phyloP scores from a whole-genome alignment of 2,888 invertebrate species.

The Philonicus albiceps region DNA sequence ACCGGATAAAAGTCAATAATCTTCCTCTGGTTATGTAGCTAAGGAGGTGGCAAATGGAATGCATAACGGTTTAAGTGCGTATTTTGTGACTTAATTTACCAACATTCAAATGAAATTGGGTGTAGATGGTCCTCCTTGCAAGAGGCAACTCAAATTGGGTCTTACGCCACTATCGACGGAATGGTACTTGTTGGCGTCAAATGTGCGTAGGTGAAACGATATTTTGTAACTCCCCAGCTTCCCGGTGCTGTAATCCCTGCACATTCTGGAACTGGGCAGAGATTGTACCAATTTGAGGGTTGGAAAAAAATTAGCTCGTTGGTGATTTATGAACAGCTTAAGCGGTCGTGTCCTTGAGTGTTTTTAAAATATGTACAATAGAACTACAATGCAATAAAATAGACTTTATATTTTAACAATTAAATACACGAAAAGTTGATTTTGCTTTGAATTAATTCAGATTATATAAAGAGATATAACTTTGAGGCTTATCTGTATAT shows the following conservation, averaged over 20 bases:
- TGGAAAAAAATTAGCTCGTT: neutral
- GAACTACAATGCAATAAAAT: neutral
- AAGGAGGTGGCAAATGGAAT: conserved; percentile 35
- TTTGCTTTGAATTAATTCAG: too few relatives aligned
- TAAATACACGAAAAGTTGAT: too few relatives aligned
- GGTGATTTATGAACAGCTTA: neutral
- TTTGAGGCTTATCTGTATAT: too few relatives aligned
- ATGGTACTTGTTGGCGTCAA: neutral
- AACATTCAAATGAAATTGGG: conserved; percentile 23
- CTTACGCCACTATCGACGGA: neutral
- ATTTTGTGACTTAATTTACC: conserved; percentile 21
- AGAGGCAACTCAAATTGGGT: neutral
- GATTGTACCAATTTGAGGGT: neutral
- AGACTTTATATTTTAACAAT: too few relatives aligned
- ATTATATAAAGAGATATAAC: too few relatives aligned
- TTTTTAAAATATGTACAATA: neutral
- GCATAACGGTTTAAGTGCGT: conserved; percentile 28
- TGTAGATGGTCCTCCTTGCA: neutral
- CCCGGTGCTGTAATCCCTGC: neutral
- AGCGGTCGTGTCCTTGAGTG: neutral
- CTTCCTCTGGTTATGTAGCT: conserved; percentile 28
- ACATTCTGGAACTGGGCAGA: neutral
- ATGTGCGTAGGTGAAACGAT: neutral
- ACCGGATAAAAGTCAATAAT: conserved; percentile 36
- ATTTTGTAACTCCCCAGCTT: neutral